Evolutionary conservation across 2,113 vertebrate species (phyloP).

Genomic region (Cephalopterus ornatus): DNA sequence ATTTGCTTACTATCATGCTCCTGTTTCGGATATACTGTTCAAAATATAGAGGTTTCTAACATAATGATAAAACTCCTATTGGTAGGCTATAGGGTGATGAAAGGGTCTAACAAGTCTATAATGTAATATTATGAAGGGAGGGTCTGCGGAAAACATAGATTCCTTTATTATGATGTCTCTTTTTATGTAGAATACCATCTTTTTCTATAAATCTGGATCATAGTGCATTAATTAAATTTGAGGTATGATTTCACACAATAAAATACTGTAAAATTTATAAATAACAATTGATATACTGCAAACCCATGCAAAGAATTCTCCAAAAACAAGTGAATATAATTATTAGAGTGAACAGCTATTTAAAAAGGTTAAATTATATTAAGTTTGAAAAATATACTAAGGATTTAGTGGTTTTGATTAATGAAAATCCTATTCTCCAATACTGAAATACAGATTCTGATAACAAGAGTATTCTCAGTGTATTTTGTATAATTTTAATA

Average conservation of each 20-base stretch:
- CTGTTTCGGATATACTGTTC: neutral
- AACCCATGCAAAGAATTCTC: neutral
- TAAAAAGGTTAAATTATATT: neutral
- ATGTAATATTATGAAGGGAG: neutral
- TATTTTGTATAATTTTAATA: neutral
- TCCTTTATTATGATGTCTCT: neutral
- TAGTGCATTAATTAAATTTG: neutral
- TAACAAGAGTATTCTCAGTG: neutral
- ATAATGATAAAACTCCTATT: neutral
- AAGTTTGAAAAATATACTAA: neutral
- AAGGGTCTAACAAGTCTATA: neutral
- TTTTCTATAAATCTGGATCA: neutral
- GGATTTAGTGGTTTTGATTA: neutral
- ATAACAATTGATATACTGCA: neutral
- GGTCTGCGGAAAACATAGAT: neutral
- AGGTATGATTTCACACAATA: neutral
- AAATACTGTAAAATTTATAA: neutral
- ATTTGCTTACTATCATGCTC: neutral
- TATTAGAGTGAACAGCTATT: neutral
- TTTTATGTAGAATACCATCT: neutral
- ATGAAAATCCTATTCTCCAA: neutral
- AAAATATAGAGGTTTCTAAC: neutral
- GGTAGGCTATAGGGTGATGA: neutral
- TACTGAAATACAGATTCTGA: neutral
- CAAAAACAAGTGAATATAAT: neutral